These are phyloP conservation scores for Isurus oxyrinchus DNA, from an alignment of 2,113 vertebrate species.

Conservation along the genomic window DNA sequence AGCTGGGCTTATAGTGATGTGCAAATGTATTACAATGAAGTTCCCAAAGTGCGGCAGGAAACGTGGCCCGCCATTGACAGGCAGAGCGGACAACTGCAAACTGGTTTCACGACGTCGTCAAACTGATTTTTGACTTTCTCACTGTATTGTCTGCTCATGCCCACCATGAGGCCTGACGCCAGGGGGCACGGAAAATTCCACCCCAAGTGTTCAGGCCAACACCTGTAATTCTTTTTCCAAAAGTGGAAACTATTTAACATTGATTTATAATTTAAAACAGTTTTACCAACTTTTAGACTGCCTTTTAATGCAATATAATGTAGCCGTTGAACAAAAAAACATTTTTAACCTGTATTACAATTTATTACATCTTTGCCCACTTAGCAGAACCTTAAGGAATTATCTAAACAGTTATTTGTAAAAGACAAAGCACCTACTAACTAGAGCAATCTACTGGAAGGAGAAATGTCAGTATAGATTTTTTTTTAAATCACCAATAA, in stretches of 20 bases:
- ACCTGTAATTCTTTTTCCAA: not conserved
- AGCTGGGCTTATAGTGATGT: too few relatives aligned
- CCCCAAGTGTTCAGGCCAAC: not conserved
- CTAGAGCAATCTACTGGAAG: not conserved
- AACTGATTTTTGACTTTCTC: too few relatives aligned
- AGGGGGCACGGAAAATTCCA: too few relatives aligned
- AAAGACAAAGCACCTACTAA: not conserved
- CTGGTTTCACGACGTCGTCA: too few relatives aligned
- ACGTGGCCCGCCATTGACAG: too few relatives aligned
- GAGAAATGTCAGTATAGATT: not conserved
- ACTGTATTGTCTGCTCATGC: too few relatives aligned
- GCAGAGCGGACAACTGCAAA: too few relatives aligned
- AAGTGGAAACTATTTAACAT: not conserved
- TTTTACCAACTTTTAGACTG: not conserved
- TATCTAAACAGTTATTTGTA: not conserved
- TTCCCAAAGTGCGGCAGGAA: too few relatives aligned
- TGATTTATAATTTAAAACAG: not conserved
- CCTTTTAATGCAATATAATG: not conserved
- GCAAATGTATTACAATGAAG: too few relatives aligned
- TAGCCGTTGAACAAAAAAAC: not conserved
- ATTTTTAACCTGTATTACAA: not conserved
- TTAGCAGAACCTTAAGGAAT: not conserved
- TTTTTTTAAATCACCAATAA: not conserved
- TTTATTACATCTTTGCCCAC: not conserved
- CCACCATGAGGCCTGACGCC: too few relatives aligned